Evolutionary conservation across 2,113 vertebrate genomes (phyloP).

Genomic region (Gavialis gangeticus): DNA sequence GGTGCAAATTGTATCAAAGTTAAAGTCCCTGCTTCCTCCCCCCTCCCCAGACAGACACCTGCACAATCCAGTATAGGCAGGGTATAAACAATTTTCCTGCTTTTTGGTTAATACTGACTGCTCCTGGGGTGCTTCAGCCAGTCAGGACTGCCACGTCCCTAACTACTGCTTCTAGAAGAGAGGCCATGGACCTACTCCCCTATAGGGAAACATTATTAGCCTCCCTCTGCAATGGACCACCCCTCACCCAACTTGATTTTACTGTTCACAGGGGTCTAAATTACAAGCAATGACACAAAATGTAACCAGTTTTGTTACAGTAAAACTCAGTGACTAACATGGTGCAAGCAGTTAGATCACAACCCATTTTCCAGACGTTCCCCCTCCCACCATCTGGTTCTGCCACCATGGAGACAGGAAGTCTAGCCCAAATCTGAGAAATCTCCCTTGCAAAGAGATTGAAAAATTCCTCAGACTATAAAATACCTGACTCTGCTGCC

Average conservation of each 20-base stretch:
- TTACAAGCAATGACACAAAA: background rate
- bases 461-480: background rate
- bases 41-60: too few relatives aligned
- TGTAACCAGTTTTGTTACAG: background rate
- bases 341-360: background rate
- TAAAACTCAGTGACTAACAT: background rate
- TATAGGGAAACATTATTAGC: background rate
- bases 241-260: background rate
- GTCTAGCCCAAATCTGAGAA: background rate
- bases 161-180: background rate
- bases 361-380: background rate
- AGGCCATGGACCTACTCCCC: background rate
- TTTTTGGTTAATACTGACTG: too few relatives aligned
- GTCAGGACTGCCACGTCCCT: background rate
- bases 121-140: too few relatives aligned
- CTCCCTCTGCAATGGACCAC: background rate
- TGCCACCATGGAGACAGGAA: background rate
- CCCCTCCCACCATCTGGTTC: background rate
- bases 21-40: too few relatives aligned
- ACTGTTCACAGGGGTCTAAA: background rate
- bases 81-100: too few relatives aligned
- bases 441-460: background rate
- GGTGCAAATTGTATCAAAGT: too few relatives aligned
- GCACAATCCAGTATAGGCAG: too few relatives aligned
- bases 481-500: background rate